phyloP scores from a whole-genome alignment of 2,797 vertebrate species.

The Pygocentrus nattereri region DNA sequence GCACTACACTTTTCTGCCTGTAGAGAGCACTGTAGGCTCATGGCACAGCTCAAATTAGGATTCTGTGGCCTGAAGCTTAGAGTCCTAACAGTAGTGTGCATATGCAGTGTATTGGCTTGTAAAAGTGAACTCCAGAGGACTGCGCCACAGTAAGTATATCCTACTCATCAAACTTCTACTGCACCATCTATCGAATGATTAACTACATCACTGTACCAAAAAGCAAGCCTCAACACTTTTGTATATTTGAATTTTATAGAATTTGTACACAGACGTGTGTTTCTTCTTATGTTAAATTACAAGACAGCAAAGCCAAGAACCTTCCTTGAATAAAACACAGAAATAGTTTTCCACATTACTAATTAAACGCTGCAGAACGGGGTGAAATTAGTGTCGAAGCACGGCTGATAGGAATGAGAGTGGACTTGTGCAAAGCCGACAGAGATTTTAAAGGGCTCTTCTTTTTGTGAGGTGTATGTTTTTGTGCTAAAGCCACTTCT shows the following conservation, averaged over 20 bases:
- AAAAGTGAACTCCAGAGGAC: neutral
- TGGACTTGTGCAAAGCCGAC: conserved; percentile 27
- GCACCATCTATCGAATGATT: neutral
- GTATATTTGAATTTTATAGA: neutral
- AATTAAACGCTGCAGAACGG: neutral
- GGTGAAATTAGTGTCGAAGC: conserved; percentile 14
- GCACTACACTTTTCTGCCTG: conserved; percentile 68
- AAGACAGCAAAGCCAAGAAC: neutral
- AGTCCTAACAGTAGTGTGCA: conserved; percentile 27
- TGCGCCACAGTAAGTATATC: neutral
- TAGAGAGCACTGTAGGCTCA: conserved; percentile 86
- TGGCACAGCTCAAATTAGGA: conserved; percentile 62
- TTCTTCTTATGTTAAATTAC: too few species aligned
- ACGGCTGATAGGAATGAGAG: conserved; percentile 17
- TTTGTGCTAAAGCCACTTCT: conserved; percentile 49
- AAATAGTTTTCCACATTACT: neutral
- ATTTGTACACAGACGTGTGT: neutral
- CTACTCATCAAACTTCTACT: neutral
- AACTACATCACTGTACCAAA: too few species aligned
- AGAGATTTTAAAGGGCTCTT: conserved; percentile 34
- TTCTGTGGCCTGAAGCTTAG: conserved; percentile 34
- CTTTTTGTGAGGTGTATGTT: conserved; percentile 48
- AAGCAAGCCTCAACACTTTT: neutral
- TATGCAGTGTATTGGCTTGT: conserved; percentile 17
- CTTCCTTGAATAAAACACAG: neutral